A percentile compares a stretch with the other conserved stretches of the same genome.
phyloP scores from a whole-genome alignment of 2,797 vertebrate species.

The Acanthurus tractus region DNA sequence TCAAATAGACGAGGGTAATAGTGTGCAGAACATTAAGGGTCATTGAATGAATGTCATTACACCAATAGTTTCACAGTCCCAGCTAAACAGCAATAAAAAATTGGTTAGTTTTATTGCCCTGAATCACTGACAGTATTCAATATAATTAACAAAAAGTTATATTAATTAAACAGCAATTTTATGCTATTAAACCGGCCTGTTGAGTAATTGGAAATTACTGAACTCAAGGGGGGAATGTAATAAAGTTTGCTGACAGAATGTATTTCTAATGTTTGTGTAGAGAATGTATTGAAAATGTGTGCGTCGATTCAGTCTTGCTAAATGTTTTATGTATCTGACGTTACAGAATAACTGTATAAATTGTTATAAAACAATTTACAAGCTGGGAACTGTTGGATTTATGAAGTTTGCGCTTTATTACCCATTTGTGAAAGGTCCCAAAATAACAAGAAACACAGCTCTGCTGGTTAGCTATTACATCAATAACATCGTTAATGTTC shows the following conservation, averaged over 20 bases:
- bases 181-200: constrained; percentile 30
- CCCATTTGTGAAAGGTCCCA: neutral
- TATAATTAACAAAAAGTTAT: constrained; percentile 44
- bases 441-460: neutral
- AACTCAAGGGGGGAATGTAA: constrained; percentile 13
- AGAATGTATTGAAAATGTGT: neutral
- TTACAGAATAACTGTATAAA: no score
- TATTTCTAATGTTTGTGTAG: neutral
- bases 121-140: constrained; percentile 52
- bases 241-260: constrained; percentile 9
- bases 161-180: constrained; percentile 53
- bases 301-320: neutral
- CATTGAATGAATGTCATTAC: constrained; percentile 74
- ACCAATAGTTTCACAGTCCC: constrained; percentile 64
- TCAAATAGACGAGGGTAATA: constrained; percentile 72
- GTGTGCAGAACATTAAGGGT: constrained; percentile 71
- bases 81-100: constrained; percentile 55
- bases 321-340: no score
- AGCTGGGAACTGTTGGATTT: neutral
- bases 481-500: neutral
- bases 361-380: neutral
- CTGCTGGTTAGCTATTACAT: constrained; percentile 13
- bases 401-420: neutral
- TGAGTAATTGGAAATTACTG: constrained; percentile 37
- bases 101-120: constrained; percentile 48